Base-by-base conservation (phyloP, 2,797 vertebrate genomes). In the Forpus xanthops region DNA sequence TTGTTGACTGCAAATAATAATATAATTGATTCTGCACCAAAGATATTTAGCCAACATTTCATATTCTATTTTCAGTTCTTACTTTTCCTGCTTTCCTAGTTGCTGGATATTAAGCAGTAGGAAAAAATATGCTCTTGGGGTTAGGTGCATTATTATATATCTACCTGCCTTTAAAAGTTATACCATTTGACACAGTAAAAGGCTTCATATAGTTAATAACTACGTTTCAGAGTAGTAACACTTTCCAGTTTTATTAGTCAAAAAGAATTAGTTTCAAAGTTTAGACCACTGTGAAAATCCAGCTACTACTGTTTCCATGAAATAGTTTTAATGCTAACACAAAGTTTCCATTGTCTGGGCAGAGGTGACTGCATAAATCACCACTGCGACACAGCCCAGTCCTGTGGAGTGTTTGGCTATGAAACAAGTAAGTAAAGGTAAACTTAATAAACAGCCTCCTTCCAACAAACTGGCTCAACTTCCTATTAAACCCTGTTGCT, bases 201-300 rank as follows among this genome's bases (percentile, higher is more conserved):
- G n/a, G 11, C 28, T 80, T 90, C 61, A 66, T 75, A 25, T 2
- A 65, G 41, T 89, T 83, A 65, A 58, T 67, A 83, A 47, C 9
- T 44, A 27, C 31, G 27, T 89, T 92, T 87, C 33, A 77, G 61
- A 83, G 56, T 31, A 72, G 33, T 17, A 94, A 71, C 44, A 68
- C 0, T 71, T 90, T 82, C 78, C 31, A 53, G 20, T 74, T 93
- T 92, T 87, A 81, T 87, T 85, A 75, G 49, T 94, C 92, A 87
- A 77, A 92, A 87, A 55, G 8, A 87, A 96, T 92, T 92, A 91
- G 17, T 66, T 85, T 95, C 85, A 93, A 93, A 89, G 31, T 7
- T 72, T 61, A 47, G 23, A 31, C 20, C 27, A 53, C 56, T 47
- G 27, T 75, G 73, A 92, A 96, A 94, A 90, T 75, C 17, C 78